A percentile compares a stretch with the other conserved stretches of the same genome.
These are phyloP conservation scores for Enoplosus armatus DNA, from an alignment of 2,797 vertebrate species.

Conservation along the genomic window DNA sequence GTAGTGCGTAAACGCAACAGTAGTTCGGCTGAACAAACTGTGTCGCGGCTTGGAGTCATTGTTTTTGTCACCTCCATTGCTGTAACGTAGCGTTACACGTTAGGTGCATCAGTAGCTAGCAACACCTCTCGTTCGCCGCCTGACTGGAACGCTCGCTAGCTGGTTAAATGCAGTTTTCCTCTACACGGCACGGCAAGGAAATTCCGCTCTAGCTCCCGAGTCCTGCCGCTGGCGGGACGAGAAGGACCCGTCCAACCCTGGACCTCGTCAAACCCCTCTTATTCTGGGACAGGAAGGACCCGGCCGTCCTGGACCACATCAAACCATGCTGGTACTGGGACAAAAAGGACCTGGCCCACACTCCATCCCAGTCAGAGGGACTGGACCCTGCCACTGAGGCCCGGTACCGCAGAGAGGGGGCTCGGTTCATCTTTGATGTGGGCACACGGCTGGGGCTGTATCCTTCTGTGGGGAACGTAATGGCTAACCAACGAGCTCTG, in stretches of 20 bases:
- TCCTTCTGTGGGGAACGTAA: constrained; percentile 78
- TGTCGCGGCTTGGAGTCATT: background rate
- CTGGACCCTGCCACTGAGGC: constrained; percentile 93
- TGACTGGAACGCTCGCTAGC: background rate
- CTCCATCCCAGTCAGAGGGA: constrained; percentile 92
- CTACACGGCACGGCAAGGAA: background rate
- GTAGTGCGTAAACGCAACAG: background rate
- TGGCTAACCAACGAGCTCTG: no score
- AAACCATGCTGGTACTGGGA: constrained; percentile 98
- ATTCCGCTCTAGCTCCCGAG: constrained; percentile 63
- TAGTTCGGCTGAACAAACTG: background rate
- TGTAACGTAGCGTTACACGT: no score
- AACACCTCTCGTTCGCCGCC: background rate
- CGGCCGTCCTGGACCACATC: constrained; percentile 89
- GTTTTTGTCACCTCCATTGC: background rate
- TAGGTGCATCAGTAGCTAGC: background rate
- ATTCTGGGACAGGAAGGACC: constrained; percentile 88
- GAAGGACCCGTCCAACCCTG: constrained; percentile 84
- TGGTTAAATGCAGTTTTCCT: constrained; percentile 33
- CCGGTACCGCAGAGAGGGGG: constrained; percentile 92
- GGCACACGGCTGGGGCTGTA: constrained; percentile 95
- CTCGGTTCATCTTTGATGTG: constrained; percentile 94
- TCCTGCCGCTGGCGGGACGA: constrained; percentile 93
- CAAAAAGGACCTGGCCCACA: constrained; percentile 94
- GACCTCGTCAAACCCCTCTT: constrained; percentile 36